Evolutionary conservation across 1,140 invertebrate species (phyloP).

Genomic region (Megalopta genalis): DNA sequence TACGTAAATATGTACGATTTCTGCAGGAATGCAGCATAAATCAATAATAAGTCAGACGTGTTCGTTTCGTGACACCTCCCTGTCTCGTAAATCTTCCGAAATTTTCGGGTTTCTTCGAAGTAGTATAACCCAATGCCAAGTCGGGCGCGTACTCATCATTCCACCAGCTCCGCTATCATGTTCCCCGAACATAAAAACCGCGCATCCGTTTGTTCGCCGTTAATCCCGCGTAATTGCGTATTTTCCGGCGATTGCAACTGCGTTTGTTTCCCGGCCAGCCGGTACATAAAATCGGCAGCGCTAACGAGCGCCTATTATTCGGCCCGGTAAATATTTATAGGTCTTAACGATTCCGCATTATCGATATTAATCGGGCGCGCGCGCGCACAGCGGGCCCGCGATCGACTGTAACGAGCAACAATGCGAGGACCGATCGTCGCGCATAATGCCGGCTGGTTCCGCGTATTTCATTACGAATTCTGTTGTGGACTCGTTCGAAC

Average conservation of each 20-base stretch:
- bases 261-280: neutral
- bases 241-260: neutral
- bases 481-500: no score
- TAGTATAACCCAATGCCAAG: no score
- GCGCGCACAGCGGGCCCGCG: neutral
- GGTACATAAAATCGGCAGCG: neutral
- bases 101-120: no score
- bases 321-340: slow-evolving; percentile 3
- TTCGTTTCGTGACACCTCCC: no score
- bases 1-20: no score
- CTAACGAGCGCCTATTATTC: slow-evolving; percentile 32
- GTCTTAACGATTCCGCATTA: slow-evolving; percentile 9
- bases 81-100: no score
- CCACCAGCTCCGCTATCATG: no score
- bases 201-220: neutral
- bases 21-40: no score
- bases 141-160: no score
- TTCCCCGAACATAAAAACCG: no score
- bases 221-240: slow-evolving; percentile 2
- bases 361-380: slow-evolving; percentile 18
- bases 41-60: no score
- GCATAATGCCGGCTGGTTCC: neutral
- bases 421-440: neutral
- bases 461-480: slow-evolving; percentile 6
- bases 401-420: slow-evolving; percentile 9